Conservation (phyloP, 2,888 invertebrate species). For the Dinocampus coccinellae region DNA sequence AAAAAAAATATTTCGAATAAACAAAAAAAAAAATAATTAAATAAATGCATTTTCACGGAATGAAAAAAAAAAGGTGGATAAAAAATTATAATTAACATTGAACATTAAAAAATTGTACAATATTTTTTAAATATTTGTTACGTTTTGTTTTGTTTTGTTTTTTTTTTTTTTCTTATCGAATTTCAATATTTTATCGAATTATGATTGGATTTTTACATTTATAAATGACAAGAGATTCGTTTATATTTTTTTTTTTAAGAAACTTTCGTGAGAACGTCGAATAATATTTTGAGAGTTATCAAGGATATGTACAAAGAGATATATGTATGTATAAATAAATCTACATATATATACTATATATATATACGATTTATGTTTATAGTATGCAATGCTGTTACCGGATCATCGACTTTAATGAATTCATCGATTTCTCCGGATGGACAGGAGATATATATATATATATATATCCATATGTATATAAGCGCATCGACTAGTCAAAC, state of each 20-base stretch:
- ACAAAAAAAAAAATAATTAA: neutral
- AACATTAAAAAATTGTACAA: conserved; percentile 27
- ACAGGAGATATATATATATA: conserved; percentile 3
- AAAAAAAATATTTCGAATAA: neutral
- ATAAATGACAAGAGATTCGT: conserved; percentile 28
- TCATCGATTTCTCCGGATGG: conserved; percentile 11
- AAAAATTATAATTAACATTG: neutral
- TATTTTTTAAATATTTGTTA: no score
- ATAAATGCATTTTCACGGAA: conserved; percentile 56
- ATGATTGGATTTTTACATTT: neutral
- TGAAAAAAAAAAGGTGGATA: conserved; percentile 45
- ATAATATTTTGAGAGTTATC: conserved; percentile 49
- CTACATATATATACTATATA: neutral
- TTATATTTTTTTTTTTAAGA: conserved; percentile 36
- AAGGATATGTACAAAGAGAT: conserved; percentile 68
- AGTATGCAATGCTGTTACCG: conserved; percentile 34
- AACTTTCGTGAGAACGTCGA: conserved; percentile 48
- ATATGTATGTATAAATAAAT: conserved; percentile 45
- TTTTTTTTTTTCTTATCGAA: neutral
- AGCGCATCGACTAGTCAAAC: conserved; percentile 45
- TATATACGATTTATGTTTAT: conserved; percentile 39
- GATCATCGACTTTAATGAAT: conserved; percentile 5
- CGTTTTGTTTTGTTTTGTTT: no score
- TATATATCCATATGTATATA: conserved; percentile 21
- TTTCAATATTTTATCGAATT: conserved; percentile 13